Conservation (phyloP, 1,140 invertebrate species). For the Diprion similis region DNA sequence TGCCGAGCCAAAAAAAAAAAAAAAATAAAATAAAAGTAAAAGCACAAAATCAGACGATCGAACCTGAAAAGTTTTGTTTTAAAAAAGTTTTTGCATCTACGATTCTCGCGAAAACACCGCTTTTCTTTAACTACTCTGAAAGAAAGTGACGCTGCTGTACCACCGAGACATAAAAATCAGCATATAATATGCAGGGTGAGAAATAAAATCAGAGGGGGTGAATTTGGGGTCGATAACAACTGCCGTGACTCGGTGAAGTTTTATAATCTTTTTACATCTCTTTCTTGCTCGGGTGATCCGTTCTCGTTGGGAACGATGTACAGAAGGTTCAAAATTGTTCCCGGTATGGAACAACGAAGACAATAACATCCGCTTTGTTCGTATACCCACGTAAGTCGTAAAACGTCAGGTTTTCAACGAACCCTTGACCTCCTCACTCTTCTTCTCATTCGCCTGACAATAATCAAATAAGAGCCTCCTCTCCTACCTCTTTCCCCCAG, state of each 20-base stretch:
- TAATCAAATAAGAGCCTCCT: not conserved
- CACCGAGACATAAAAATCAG: too few relatives aligned
- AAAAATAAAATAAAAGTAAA: too few relatives aligned
- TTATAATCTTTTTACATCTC: not conserved
- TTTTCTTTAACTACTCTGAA: too few relatives aligned
- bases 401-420: not conserved
- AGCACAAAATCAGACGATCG: too few relatives aligned
- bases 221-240: not conserved
- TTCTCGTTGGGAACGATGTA: not conserved
- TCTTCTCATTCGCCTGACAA: not conserved
- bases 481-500: not conserved
- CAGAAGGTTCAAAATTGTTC: not conserved
- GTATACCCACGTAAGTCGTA: not conserved
- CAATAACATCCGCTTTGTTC: not conserved
- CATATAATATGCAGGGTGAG: too few relatives aligned
- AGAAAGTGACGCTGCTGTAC: too few relatives aligned
- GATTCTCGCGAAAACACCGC: not conserved
- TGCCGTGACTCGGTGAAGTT: not conserved
- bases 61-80: not conserved
- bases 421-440: not conserved
- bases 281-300: not conserved
- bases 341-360: not conserved
- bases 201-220: not conserved
- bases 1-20: too few relatives aligned
- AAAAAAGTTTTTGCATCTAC: not conserved